Evolutionary conservation across 2,888 invertebrate genomes (phyloP), one percentile per base, ranked within the genome.

Genomic region (Melanostoma scalare): DNA sequence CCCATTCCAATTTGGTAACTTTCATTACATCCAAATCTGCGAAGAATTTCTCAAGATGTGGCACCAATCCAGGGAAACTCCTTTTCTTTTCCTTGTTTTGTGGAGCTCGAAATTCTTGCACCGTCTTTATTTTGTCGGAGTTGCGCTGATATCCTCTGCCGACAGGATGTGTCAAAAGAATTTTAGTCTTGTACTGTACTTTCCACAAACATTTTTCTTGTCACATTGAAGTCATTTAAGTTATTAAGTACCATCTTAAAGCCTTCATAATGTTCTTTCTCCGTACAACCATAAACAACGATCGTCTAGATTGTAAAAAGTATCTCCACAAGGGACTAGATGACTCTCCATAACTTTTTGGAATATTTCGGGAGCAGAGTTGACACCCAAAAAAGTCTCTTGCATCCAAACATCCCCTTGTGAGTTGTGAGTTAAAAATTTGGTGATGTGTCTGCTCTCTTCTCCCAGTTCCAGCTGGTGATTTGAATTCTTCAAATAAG

Each of bases 401-500:
- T 55, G 6, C 36, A 55, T 36, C 53, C 36, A 36, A 55, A 55
- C 10, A 55, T 36, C 10, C 53, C n/a, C n/a, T n/a, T 50, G 50
- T 50, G 4, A 35, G n/a, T 71, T 84, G 20, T 73, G 69, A 8
- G 67, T 84, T 6, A 84, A 58, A 35, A 78, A 84, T 0, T 72
- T 68, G 0, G 82, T 73, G 6, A 84, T 84, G 2, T 40, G 5
- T 55, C 74, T 56, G 50, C 50, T 69, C 8, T 30, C 44, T 68
- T 68, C 53, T 10, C 71, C 50, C n/a, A 77, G 42, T 53, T 79
- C 86, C 38, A 88, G 55, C 55, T 88, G 87, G 72, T 88, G 87
- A 56, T 86, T 88, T 8, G 87, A 87, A 50, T 80, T 86, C 10
- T 65, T 77, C n/a, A 90, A 63, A 61, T 90, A 89, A 2, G 90